Conservation (phyloP, 1,140 invertebrate species). For the Anastatus disparis region DNA sequence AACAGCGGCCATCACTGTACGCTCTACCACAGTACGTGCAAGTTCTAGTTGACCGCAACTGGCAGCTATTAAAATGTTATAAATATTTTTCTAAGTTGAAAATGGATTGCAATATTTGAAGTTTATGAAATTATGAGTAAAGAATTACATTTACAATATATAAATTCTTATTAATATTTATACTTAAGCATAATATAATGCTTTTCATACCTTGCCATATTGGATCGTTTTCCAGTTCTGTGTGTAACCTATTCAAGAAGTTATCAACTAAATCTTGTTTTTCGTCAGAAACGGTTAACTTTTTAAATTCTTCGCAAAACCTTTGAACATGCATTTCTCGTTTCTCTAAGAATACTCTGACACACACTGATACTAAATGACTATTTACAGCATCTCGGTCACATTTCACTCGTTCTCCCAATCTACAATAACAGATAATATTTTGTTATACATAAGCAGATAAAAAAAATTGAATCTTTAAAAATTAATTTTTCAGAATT, state of each 20-base stretch:
- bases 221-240: conserved; percentile 74
- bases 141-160: neutral
- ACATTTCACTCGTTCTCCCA: conserved; percentile 73
- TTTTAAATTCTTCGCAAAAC: conserved; percentile 83
- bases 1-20: conserved; percentile 86
- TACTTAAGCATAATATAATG: conserved; percentile 9
- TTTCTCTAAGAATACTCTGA: conserved; percentile 81
- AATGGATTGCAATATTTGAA: no score
- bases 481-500: neutral
- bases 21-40: conserved; percentile 80
- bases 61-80: conserved; percentile 65
- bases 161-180: neutral
- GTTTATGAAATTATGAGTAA: no score
- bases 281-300: conserved; percentile 81
- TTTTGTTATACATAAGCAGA: no score
- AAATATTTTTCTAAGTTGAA: no score
- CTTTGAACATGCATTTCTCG: conserved; percentile 73
- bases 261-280: conserved; percentile 80
- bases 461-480: no score
- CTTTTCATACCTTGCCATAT: conserved; percentile 76
- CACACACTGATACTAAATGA: conserved; percentile 83
- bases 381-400: conserved; percentile 81
- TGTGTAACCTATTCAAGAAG: conserved; percentile 69
- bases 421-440: conserved; percentile 65
- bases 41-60: conserved; percentile 76